Evolutionary conservation across 1,140 invertebrate genomes (phyloP).

Genomic region (Cataglyphis hispanica): DNA sequence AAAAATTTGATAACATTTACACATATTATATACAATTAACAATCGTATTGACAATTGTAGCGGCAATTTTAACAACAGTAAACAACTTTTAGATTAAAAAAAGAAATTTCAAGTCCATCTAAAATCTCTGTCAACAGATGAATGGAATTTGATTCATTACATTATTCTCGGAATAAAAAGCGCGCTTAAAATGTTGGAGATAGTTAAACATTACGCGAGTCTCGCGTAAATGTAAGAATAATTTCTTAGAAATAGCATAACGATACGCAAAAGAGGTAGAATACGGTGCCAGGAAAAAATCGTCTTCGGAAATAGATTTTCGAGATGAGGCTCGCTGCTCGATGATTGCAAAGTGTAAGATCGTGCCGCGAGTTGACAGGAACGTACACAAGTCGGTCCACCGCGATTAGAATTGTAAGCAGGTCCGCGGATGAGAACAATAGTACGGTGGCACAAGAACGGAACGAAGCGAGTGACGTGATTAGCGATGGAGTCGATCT

Average conservation of each 20-base stretch:
- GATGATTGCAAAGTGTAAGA: constrained; percentile 1
- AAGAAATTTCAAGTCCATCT: too few species aligned
- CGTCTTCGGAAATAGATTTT: constrained; percentile 43
- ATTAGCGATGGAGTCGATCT: constrained; percentile 45
- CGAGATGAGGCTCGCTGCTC: not conserved
- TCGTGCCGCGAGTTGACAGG: not conserved
- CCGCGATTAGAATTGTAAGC: constrained; percentile 17
- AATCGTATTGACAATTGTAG: not conserved
- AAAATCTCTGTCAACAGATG: not conserved
- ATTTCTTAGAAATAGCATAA: constrained; percentile 31
- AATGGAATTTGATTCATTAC: not conserved
- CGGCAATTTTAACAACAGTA: not conserved
- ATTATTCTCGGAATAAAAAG: not conserved
- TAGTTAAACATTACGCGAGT: not conserved
- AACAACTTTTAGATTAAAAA: not conserved
- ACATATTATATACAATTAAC: not conserved
- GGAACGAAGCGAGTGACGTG: constrained; percentile 3
- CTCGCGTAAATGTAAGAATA: not conserved
- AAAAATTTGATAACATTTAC: not conserved
- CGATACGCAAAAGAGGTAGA: constrained; percentile 37
- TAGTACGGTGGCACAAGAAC: constrained; percentile 10
- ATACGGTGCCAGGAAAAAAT: constrained; percentile 42
- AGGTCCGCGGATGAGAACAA: constrained; percentile 35
- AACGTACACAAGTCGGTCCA: not conserved
- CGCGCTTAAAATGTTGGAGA: too few species aligned